Base-by-base conservation (phyloP, 2,888 invertebrate species). In the Monopis laevigella region DNA sequence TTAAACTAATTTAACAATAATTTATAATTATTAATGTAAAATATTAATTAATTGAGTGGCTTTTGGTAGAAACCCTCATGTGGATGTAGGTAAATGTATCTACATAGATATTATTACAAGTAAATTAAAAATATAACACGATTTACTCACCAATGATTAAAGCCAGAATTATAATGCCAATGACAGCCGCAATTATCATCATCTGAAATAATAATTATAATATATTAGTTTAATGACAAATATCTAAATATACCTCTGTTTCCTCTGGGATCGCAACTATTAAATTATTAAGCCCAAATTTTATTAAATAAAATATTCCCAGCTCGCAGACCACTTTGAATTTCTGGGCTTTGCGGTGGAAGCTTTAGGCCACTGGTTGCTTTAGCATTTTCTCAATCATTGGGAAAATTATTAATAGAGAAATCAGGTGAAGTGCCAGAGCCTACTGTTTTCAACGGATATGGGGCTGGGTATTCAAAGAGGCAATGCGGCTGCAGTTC, bases 131-230 rank as follows among this genome's bases (percentile, higher is more conserved):
- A 30, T 30, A 11, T 2, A 12, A 2, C 2, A 3, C 8, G 13
- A 7, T 38, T 34, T 17, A 67, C 91, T 89, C 84, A 95, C 95
- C 91, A 69, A 93, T 92, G 67, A 95, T 93, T 65, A 95, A 90
- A 60, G 90, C 91, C 67, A 93, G 77, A 65, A 93, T 87, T 57
- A 92, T 85, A 58, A 90, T 85, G 48, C 89, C 91, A 70, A 93
- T 92, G 40, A 92, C 87, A 49, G 93, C 93, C 74, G 93, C 89
- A 54, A 93, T 92, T 57, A 93, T 92, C 93, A 93, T 93, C 93
- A 93, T 93, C 88, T 88, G 72, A 10, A 80, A 34, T 10, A 7
- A 41, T 24, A 5, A 10, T n/a, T 17, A 18, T 8, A 5, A 30
- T 8, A 12, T 34, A 8, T 11, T 12, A 19, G 26, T 18, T 7